phyloP scores from a whole-genome alignment of 2,888 invertebrate genomes.

The Mantis religiosa region DNA sequence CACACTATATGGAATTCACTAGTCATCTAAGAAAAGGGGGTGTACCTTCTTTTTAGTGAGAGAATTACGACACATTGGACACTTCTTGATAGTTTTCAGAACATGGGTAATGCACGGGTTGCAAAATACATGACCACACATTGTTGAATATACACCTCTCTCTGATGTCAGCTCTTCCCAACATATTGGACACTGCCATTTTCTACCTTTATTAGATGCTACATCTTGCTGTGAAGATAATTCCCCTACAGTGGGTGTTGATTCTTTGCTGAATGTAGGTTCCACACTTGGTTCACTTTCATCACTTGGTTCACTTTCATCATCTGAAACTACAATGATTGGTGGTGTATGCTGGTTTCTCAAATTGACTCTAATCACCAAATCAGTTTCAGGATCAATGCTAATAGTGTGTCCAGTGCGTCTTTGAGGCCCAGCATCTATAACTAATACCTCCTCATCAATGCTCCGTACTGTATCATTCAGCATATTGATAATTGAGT shows the following conservation, averaged over 20 bases:
- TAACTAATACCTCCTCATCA: neutral
- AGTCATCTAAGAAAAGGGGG: constrained; percentile 8
- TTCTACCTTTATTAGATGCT: neutral
- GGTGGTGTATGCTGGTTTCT: too few species aligned
- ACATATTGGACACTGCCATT: neutral
- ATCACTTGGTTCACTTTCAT: neutral
- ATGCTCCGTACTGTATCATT: neutral
- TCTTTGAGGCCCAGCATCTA: neutral
- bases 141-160: constrained; percentile 2
- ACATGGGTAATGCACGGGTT: constrained; percentile 18
- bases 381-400: neutral
- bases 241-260: neutral
- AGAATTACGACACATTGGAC: constrained; percentile 26
- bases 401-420: neutral
- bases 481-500: neutral
- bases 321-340: neutral
- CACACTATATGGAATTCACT: neutral
- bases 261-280: too few species aligned
- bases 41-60: constrained; percentile 14
- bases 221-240: neutral
- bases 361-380: neutral
- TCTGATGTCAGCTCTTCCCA: neutral
- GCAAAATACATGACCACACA: constrained; percentile 30
- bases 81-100: constrained; percentile 2
- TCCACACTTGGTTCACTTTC: neutral